Conservation (phyloP, 1,140 invertebrate genomes). For the Pseudoatta argentina region DNA sequence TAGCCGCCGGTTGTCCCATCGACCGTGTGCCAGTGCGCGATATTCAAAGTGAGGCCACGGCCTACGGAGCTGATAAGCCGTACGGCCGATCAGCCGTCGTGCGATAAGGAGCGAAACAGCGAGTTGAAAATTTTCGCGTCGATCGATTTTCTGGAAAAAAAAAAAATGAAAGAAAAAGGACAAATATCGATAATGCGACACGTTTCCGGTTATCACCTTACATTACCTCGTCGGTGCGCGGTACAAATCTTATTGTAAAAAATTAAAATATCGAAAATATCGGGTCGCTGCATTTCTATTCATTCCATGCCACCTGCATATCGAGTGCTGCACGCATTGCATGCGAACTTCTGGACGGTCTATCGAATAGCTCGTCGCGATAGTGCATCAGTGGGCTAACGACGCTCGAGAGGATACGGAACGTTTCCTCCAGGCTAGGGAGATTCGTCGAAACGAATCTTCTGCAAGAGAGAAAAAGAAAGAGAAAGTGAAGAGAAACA, state of each 20-base stretch:
- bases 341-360: neutral
- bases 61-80: constrained; percentile 9
- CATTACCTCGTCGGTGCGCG: neutral
- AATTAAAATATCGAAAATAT: neutral
- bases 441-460: neutral
- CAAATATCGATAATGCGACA: too few relatives aligned
- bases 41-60: constrained; percentile 21
- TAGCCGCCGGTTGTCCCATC: neutral
- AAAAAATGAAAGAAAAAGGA: neutral
- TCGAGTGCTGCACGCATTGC: constrained; percentile 34
- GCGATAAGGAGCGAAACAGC: neutral
- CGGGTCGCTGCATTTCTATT: neutral
- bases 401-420: constrained; percentile 48
- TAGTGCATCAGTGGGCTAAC: constrained; percentile 46
- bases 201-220: neutral
- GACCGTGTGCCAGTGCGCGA: neutral
- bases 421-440: constrained; percentile 10
- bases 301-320: constrained; percentile 27
- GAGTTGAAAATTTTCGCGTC: neutral
- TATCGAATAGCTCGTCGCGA: constrained; percentile 36
- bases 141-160: neutral
- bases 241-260: neutral
- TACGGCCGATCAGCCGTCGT: neutral
- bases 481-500: neutral
- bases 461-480: neutral